Conservation (phyloP, 2,888 invertebrate genomes). For the Tenthredo livida region DNA sequence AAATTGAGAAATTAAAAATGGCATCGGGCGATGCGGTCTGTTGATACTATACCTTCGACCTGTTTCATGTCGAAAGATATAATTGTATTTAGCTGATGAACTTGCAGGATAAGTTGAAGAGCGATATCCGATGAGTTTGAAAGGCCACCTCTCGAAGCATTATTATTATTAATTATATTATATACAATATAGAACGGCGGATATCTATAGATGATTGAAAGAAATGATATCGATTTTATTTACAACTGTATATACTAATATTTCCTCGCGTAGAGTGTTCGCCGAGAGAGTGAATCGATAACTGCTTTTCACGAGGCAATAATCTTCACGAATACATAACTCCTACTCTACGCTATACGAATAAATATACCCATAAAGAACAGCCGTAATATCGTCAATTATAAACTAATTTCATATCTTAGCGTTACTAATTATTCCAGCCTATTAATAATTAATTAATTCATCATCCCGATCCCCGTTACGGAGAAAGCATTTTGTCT, state of each 20-base stretch:
- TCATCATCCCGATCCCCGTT: slow-evolving; percentile 4
- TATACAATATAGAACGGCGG: background rate
- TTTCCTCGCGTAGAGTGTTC: background rate
- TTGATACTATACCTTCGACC: background rate
- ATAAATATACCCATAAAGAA: background rate
- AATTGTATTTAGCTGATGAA: slow-evolving; percentile 27
- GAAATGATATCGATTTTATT: slow-evolving; percentile 18
- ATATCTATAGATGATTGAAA: slow-evolving; percentile 14
- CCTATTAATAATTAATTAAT: slow-evolving; percentile 29
- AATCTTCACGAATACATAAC: slow-evolving; percentile 3
- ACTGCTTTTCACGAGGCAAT: slow-evolving; percentile 25
- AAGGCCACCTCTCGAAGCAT: background rate
- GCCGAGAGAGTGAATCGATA: slow-evolving; percentile 27
- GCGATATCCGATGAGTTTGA: slow-evolving; percentile 23
- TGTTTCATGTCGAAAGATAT: background rate
- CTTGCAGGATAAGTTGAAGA: slow-evolving; percentile 7
- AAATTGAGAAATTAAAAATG: slow-evolving; percentile 7
- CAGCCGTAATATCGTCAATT: background rate
- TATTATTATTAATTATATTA: slow-evolving; percentile 37
- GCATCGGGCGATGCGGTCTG: background rate
- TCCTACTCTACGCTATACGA: slow-evolving; percentile 5
- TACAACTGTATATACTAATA: slow-evolving; percentile 9
- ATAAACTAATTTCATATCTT: background rate
- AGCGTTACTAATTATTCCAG: slow-evolving; percentile 16
- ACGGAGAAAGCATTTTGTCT: slow-evolving; percentile 10